Evolutionary conservation across 2,888 invertebrate species (phyloP).

Genomic region (Netelia virgata): DNA sequence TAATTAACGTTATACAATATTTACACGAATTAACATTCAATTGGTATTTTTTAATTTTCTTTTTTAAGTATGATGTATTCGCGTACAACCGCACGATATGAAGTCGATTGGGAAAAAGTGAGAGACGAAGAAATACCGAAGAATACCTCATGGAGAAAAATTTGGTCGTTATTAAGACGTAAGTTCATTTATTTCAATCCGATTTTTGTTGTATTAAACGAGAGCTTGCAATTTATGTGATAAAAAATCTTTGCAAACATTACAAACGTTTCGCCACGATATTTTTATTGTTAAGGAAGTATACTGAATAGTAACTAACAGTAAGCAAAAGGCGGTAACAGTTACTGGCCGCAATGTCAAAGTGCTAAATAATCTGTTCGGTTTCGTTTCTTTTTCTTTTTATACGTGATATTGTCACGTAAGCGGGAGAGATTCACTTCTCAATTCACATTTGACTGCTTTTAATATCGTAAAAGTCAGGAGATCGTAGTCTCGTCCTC

Average conservation of each 20-base stretch:
- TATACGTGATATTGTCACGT: constrained; percentile 71
- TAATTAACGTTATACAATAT: constrained; percentile 82
- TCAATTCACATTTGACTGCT: constrained; percentile 25
- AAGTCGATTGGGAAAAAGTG: constrained; percentile 20
- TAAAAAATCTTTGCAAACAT: constrained; percentile 4
- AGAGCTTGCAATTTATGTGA: not conserved
- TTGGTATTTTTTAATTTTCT: constrained; percentile 51
- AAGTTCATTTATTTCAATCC: not conserved
- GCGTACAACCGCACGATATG: constrained; percentile 29
- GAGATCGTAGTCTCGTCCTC: constrained; percentile 18
- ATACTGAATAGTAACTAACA: constrained; percentile 28
- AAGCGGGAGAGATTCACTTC: constrained; percentile 37
- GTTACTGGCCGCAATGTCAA: constrained; percentile 82
- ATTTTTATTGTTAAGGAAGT: constrained; percentile 17
- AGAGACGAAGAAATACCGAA: constrained; percentile 14
- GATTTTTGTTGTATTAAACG: not conserved
- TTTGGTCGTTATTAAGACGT: not conserved
- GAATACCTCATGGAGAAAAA: not conserved
- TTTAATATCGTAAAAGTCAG: constrained; percentile 49
- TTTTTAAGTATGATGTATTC: constrained; percentile 52
- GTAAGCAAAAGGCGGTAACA: constrained; percentile 67
- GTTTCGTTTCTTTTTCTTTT: constrained; percentile 64
- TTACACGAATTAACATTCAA: constrained; percentile 82
- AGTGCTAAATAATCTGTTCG: constrained; percentile 60
- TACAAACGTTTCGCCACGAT: not conserved